A percentile compares a stretch with the other conserved stretches of the same genome.
These are phyloP conservation scores for Zygogramma bicolorata DNA, from an alignment of 2,888 invertebrate species.

Conservation along the genomic window DNA sequence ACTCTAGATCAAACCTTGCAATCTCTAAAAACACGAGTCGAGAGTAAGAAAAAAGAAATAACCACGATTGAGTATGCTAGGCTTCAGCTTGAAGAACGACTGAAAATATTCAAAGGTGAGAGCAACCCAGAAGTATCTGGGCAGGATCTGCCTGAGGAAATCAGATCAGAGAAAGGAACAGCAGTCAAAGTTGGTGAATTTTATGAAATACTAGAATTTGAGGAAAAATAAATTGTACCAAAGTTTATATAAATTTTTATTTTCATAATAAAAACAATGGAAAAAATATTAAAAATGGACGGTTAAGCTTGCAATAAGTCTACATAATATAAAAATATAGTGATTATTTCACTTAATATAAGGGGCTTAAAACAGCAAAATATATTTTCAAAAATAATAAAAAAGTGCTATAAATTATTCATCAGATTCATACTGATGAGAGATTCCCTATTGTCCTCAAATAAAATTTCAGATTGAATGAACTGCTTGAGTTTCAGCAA, in stretches of 20 bases:
- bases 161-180: slow-evolving; percentile 57
- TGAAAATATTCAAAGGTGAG: slow-evolving; percentile 49
- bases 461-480: no score
- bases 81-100: slow-evolving; percentile 54
- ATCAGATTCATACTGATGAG: no score
- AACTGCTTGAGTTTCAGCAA: no score
- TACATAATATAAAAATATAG: slow-evolving; percentile 25
- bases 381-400: slow-evolving; percentile 8
- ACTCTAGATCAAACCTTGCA: slow-evolving; percentile 52
- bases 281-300: slow-evolving; percentile 45
- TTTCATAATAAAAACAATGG: slow-evolving; percentile 33
- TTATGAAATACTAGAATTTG: slow-evolving; percentile 60
- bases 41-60: slow-evolving; percentile 44
- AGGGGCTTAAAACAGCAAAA: slow-evolving; percentile 15
- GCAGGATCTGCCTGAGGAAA: slow-evolving; percentile 51
- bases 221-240: slow-evolving; percentile 38
- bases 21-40: slow-evolving; percentile 46
- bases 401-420: no score
- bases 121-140: slow-evolving; percentile 27
- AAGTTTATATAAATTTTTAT: slow-evolving; percentile 6
- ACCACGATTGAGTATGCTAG: slow-evolving; percentile 47
- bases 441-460: no score
- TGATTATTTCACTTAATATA: neutral
- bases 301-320: slow-evolving; percentile 28
- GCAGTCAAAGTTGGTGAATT: slow-evolving; percentile 57